Conservation (phyloP, 2,113 vertebrate genomes). For the Salvelinus sp. region DNA sequence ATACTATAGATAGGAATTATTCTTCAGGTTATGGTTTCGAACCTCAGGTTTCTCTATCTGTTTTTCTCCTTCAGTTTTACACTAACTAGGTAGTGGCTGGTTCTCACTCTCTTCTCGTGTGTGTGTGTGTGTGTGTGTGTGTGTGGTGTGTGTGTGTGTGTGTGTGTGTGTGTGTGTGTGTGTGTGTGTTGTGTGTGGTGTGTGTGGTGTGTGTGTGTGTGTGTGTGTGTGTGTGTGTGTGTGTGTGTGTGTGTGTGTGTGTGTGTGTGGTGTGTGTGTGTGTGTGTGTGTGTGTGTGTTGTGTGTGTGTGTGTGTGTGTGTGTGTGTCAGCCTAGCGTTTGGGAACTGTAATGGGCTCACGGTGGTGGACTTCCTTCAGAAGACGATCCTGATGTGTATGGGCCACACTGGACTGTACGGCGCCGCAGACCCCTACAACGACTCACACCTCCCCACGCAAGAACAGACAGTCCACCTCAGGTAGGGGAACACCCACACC, state of each 20-base stretch:
- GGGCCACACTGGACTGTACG: slow-evolving; percentile 89
- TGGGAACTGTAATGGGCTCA: slow-evolving; percentile 92
- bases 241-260: not conserved
- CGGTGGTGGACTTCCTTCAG: slow-evolving; percentile 94
- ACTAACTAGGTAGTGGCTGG: too few species aligned
- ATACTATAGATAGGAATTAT: too few species aligned
- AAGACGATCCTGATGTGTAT: slow-evolving; percentile 90
- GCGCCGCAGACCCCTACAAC: slow-evolving; percentile 90
- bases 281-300: slow-evolving; percentile 32
- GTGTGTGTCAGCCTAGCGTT: slow-evolving; percentile 83
- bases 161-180: slow-evolving; percentile 10
- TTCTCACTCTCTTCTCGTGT: not conserved
- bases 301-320: slow-evolving; percentile 22
- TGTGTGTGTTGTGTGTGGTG: not conserved
- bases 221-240: slow-evolving; percentile 18
- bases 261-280: slow-evolving; percentile 4
- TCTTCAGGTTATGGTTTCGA: too few species aligned
- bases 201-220: slow-evolving; percentile 9
- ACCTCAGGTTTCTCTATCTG: too few species aligned
- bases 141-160: slow-evolving; percentile 20
- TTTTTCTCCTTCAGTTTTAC: too few species aligned
- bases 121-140: slow-evolving; percentile 1
- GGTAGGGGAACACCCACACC: slow-evolving; percentile 74
- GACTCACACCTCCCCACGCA: slow-evolving; percentile 92
- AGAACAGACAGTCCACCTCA: slow-evolving; percentile 92